phyloP scores from a whole-genome alignment of 2,888 invertebrate genomes.

The Brassicogethes aeneus region DNA sequence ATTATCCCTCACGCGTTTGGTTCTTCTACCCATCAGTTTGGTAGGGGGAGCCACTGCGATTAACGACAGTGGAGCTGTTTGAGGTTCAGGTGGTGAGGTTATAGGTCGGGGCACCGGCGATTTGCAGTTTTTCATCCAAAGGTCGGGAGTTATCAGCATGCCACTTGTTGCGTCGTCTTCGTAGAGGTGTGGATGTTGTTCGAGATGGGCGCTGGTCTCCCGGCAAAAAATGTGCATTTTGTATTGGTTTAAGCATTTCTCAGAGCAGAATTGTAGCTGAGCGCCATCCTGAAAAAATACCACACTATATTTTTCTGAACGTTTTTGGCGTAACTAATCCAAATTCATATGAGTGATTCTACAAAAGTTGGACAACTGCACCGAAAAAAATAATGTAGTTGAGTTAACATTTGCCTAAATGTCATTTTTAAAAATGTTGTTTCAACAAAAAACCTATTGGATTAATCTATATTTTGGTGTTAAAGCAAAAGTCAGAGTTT shows the following conservation, averaged over 20 bases:
- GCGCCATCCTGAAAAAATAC: conserved; percentile 64
- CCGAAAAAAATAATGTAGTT: too few species aligned
- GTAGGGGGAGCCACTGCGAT: conserved; percentile 59
- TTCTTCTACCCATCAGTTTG: conserved; percentile 50
- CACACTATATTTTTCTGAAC: neutral
- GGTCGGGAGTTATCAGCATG: conserved; percentile 75
- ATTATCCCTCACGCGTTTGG: conserved; percentile 34
- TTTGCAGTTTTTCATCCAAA: conserved; percentile 80
- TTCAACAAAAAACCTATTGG: too few species aligned
- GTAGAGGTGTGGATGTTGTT: conserved; percentile 69
- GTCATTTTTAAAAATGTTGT: too few species aligned
- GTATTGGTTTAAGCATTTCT: conserved; percentile 91
- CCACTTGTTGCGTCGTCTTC: conserved; percentile 26
- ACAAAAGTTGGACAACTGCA: too few species aligned
- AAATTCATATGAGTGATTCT: too few species aligned
- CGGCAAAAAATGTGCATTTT: conserved; percentile 96
- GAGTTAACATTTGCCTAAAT: too few species aligned
- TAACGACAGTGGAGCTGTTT: conserved; percentile 49
- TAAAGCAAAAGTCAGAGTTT: too few species aligned
- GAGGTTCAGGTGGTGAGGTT: conserved; percentile 42
- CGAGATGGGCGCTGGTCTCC: conserved; percentile 85
- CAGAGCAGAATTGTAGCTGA: conserved; percentile 84
- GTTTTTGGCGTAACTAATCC: neutral
- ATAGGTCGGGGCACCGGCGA: conserved; percentile 26
- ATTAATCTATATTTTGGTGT: too few species aligned